Conservation (phyloP, 2,113 vertebrate species). For the Microcebus jonahi region DNA sequence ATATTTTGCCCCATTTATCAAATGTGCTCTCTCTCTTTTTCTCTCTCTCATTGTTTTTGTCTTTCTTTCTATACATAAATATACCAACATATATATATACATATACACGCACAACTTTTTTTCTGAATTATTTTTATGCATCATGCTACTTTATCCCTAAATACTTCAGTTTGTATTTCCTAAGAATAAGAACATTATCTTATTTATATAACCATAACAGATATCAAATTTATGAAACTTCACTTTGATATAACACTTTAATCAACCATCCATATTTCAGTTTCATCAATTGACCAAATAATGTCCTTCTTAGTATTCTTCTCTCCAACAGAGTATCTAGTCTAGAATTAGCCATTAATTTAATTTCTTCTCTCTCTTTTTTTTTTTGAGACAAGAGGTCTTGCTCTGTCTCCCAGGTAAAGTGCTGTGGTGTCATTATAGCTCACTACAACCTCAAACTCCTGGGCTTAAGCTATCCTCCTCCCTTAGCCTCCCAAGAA, state of each 20-base stretch:
- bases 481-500: no score
- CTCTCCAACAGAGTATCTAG: not conserved
- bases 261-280: not conserved
- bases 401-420: no score
- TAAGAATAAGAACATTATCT: not conserved
- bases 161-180: not conserved
- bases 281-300: not conserved
- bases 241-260: not conserved
- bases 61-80: not conserved
- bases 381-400: no score
- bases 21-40: not conserved
- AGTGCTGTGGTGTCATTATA: no score
- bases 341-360: slow-evolving; percentile 20
- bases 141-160: not conserved
- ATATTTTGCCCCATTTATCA: not conserved
- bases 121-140: not conserved
- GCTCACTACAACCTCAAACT: no score
- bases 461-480: no score
- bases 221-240: not conserved
- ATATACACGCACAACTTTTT: not conserved
- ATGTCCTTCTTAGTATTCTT: not conserved
- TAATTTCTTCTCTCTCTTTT: no score
- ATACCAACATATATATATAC: not conserved
- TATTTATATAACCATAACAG: not conserved
- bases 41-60: no score